A percentile compares a stretch with the other conserved stretches of the same genome.
phyloP scores from a whole-genome alignment of 2,113 vertebrate genomes.

The Albula glossodonta region DNA sequence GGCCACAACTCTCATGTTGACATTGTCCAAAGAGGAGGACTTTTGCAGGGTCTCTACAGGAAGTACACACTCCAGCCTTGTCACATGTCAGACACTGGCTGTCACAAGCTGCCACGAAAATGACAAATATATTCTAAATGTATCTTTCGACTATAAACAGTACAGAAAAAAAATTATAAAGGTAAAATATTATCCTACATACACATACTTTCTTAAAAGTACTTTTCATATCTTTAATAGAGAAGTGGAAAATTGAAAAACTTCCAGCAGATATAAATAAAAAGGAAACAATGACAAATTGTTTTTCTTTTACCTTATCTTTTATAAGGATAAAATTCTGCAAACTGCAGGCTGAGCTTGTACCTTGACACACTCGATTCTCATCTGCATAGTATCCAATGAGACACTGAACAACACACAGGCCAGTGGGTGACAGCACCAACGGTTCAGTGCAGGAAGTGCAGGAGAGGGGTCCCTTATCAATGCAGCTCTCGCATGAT shows the following conservation, averaged over 20 bases:
- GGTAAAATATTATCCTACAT: too few relatives aligned
- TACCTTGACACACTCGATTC: constrained; percentile 62
- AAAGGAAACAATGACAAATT: background rate
- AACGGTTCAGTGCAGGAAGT: constrained; percentile 59
- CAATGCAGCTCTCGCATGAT: constrained; percentile 67
- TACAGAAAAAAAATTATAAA: too few relatives aligned
- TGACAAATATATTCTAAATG: background rate
- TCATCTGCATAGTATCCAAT: constrained; percentile 65
- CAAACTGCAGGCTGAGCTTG: constrained; percentile 25
- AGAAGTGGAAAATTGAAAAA: too few relatives aligned
- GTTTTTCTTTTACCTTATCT: background rate
- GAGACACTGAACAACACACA: constrained; percentile 59
- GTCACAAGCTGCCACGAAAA: constrained; percentile 62
- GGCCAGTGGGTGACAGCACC: constrained; percentile 65
- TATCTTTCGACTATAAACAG: background rate
- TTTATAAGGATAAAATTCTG: background rate
- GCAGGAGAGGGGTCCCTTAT: constrained; percentile 57
- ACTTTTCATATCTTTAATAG: too few relatives aligned
- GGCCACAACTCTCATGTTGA: constrained; percentile 66
- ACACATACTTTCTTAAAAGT: too few relatives aligned
- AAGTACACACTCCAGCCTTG: constrained; percentile 60
- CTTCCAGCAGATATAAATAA: too few relatives aligned
- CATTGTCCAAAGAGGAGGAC: constrained; percentile 76
- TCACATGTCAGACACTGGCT: constrained; percentile 68
- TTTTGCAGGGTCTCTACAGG: constrained; percentile 69